Base-by-base conservation (phyloP, 2,888 invertebrate genomes). In the Apantesis nais region DNA sequence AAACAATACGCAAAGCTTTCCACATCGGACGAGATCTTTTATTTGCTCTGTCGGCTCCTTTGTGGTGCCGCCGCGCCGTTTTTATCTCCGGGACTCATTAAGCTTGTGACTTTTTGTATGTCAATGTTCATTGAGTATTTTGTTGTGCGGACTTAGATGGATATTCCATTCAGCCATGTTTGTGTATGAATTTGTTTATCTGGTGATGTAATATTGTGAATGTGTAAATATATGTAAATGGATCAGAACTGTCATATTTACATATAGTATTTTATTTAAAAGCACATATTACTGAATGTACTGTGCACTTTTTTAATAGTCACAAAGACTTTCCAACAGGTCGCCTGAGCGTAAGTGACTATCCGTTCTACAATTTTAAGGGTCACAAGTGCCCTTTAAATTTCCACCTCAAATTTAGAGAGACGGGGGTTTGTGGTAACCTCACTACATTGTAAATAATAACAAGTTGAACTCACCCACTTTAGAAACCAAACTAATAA, bases 1-100 rank as follows among this genome's bases (percentile, higher is more conserved):
- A 94, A 93, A 94, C 94, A 95, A 95, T 95, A 92, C 92, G 89
- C 91, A 87, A 89, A 89, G 89, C 88, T 91, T 90, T 92, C 88
- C 90, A 92, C 91, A 89, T 90, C 86, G 88, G 83, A 82, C 78
- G 82, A 79, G 79, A 84, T 89, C 91, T 93, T 94, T 94, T 92
- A 93, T 93, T 93, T 93, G 89, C 86, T 84, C 81, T 86, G 83
- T 63, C 76, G 66, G 70, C 72, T 74, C 86, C 94, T 94, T 94
- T 94, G 93, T 90, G 79, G 75, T 71, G 90, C 94, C 93, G 94
- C 90, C 78, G 87, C 90, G 89, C 90, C 88, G 79, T 91, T 91
- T 92, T 93, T 93, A 91, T 90, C 90, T 83, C 84, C 83, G 83
- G 87, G 86, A 92, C 92, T 94, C 94, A 94, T 94, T 94, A 94